Conservation (phyloP, 2,113 vertebrate species). For the Mungos mungo region DNA sequence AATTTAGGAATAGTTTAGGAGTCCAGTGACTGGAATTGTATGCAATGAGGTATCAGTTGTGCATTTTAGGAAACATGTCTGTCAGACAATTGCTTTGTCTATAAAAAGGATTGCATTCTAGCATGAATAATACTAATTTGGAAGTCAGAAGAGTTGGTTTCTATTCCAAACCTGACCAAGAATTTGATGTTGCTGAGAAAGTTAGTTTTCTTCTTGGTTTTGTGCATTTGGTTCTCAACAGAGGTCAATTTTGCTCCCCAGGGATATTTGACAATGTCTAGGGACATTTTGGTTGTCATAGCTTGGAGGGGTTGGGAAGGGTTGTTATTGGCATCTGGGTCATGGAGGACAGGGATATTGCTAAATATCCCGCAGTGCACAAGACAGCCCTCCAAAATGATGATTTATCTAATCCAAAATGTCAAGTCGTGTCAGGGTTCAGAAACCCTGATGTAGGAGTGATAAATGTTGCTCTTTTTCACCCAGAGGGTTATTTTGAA, state of each 20-base stretch:
- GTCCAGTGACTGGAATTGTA: slow-evolving; percentile 72
- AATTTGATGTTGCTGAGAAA: slow-evolving; percentile 42
- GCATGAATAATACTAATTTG: slow-evolving; percentile 40
- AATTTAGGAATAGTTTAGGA: slow-evolving; percentile 77
- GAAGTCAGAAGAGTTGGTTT: slow-evolving; percentile 43
- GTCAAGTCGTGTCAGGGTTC: background rate
- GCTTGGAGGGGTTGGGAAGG: background rate
- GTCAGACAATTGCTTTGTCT: slow-evolving; percentile 40
- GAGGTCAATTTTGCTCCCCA: background rate
- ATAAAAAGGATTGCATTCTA: slow-evolving; percentile 48
- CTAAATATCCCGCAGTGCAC: background rate
- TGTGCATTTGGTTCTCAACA: slow-evolving; percentile 19
- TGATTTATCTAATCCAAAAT: background rate
- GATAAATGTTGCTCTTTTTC: slow-evolving; percentile 17
- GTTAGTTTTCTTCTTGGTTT: slow-evolving; percentile 3
- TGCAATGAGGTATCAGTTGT: slow-evolving; percentile 47
- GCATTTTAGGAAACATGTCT: slow-evolving; percentile 21
- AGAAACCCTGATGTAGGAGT: background rate
- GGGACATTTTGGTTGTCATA: slow-evolving; percentile 18
- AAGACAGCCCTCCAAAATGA: background rate
- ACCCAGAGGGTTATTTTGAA: background rate
- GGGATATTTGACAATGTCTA: background rate
- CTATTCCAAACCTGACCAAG: slow-evolving; percentile 22
- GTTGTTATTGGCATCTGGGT: background rate
- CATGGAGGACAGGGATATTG: background rate